Conservation (phyloP, 2,797 vertebrate genomes). For the Semaprochilodus insignis region DNA sequence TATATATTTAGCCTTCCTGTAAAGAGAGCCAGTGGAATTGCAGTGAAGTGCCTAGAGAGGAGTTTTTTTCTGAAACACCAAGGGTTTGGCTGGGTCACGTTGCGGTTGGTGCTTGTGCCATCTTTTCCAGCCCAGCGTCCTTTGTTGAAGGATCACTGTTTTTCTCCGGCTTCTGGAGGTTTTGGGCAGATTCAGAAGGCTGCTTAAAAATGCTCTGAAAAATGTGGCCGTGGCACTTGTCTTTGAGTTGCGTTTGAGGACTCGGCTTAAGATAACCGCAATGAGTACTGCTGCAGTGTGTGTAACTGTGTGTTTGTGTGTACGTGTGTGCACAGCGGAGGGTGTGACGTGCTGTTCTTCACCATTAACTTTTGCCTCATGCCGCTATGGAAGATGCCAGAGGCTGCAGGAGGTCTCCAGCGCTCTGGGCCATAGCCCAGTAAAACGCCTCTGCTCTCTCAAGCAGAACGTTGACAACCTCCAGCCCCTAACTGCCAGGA, state of each 20-base stretch:
- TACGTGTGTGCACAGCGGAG: not conserved
- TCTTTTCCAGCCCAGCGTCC: constrained; percentile 5
- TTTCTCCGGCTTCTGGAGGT: not conserved
- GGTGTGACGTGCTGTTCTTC: not conserved
- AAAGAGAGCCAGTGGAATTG: constrained; percentile 6
- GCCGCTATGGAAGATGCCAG: not conserved
- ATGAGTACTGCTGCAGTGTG: not conserved
- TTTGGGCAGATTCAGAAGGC: not conserved
- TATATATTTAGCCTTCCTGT: constrained; percentile 37
- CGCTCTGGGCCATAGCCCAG: not conserved
- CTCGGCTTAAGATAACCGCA: not conserved
- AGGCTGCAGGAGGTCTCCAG: not conserved
- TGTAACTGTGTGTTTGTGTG: not conserved
- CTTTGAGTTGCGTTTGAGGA: constrained; percentile 5
- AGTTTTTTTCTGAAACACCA: not conserved
- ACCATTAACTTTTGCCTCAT: not conserved
- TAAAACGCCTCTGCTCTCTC: not conserved
- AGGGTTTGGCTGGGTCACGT: constrained; percentile 6
- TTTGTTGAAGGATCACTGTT: not conserved
- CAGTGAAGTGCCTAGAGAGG: constrained; percentile 24
- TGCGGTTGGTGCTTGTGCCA: not conserved
- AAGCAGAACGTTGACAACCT: not conserved
- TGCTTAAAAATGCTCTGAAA: not conserved
- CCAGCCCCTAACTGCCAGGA: not conserved
- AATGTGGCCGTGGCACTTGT: constrained; percentile 8